Evolutionary conservation across 2,113 vertebrate species (phyloP).

Genomic region (Nothobranchius kuhntae): DNA sequence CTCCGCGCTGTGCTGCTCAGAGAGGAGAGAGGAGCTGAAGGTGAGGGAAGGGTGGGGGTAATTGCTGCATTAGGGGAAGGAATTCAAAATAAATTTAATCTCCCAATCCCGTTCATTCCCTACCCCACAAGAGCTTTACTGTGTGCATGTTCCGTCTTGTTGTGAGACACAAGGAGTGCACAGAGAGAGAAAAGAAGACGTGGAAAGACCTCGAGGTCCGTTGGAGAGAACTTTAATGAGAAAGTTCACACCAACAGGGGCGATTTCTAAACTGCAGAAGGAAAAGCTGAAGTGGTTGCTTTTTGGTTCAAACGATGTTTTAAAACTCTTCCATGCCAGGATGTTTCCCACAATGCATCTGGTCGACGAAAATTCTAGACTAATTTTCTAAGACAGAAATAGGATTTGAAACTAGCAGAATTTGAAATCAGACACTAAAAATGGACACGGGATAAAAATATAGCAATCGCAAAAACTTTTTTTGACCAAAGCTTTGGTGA

Average conservation of each 20-base stretch:
- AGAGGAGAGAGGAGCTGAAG: slow-evolving; percentile 37
- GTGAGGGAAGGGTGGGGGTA: slow-evolving; percentile 56
- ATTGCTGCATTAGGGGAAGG: slow-evolving; percentile 83
- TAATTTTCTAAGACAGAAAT: background rate
- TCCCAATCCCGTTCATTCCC: slow-evolving; percentile 70
- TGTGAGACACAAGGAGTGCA: slow-evolving; percentile 69
- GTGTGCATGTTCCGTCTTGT: slow-evolving; percentile 85
- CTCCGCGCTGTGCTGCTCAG: slow-evolving; percentile 54
- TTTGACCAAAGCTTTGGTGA: background rate
- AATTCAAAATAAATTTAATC: slow-evolving; percentile 88
- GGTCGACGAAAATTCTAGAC: background rate
- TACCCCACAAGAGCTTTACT: slow-evolving; percentile 73
- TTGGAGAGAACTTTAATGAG: slow-evolving; percentile 35
- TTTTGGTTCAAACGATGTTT: slow-evolving; percentile 15
- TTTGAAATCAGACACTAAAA: slow-evolving; percentile 15
- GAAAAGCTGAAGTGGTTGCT: background rate
- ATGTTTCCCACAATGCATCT: slow-evolving; percentile 22
- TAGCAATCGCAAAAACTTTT: too few relatives aligned
- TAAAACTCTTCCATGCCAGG: background rate
- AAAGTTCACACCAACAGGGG: slow-evolving; percentile 33
- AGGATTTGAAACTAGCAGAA: background rate
- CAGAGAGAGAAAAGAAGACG: slow-evolving; percentile 53
- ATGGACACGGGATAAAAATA: background rate
- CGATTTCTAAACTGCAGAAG: slow-evolving; percentile 9
- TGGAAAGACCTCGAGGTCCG: slow-evolving; percentile 46